Conservation (phyloP, 2,797 vertebrate genomes). For the Hylomyscus alleni region DNA sequence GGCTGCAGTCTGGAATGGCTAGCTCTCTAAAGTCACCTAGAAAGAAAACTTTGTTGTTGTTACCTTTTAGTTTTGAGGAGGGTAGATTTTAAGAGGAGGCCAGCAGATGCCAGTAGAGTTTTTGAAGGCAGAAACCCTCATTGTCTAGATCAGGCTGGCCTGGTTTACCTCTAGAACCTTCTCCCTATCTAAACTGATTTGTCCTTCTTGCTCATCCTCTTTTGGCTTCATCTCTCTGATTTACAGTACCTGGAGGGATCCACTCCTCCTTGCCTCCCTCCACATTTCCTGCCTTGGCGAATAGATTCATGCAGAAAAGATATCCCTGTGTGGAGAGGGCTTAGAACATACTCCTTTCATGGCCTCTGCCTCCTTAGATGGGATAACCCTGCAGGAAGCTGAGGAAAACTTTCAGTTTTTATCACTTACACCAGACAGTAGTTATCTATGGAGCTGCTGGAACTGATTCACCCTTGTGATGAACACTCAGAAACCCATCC, state of each 20-base stretch:
- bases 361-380: neutral
- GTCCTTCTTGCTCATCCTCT: neutral
- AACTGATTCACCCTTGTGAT: neutral
- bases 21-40: neutral
- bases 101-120: neutral
- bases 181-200: rapidly evolving
- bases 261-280: neutral
- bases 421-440: neutral
- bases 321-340: neutral
- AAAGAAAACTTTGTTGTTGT: neutral
- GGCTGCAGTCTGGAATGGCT: neutral
- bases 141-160: neutral
- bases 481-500: slow-evolving; percentile 38
- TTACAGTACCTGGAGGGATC: neutral
- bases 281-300: slow-evolving; percentile 36
- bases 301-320: slow-evolving; percentile 2
- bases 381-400: neutral
- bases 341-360: neutral
- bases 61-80: neutral
- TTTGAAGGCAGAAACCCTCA: slow-evolving; percentile 9
- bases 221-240: neutral
- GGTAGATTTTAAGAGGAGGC: slow-evolving; percentile 19
- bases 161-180: neutral
- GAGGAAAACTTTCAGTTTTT: neutral
- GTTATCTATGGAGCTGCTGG: neutral